Evolutionary conservation across 53 echinoderm and acorn worm genomes (phyloP).

Genomic region (Temnopleurus reevesii): DNA sequence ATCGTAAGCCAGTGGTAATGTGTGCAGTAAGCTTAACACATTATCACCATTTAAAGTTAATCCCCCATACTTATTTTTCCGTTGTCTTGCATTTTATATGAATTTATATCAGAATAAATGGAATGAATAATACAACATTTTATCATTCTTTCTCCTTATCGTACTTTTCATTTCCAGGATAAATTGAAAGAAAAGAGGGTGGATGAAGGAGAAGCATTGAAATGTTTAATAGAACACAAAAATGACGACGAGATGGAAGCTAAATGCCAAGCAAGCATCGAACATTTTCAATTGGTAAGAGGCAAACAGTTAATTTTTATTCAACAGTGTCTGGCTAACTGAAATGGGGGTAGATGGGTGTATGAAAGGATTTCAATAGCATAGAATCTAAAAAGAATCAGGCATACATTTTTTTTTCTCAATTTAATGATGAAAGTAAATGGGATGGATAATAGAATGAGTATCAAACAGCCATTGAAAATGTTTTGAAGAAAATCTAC

Average conservation of each 20-base stretch:
- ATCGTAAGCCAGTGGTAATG: too few relatives aligned
- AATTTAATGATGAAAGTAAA: too few relatives aligned
- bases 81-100: too few relatives aligned
- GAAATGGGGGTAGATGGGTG: constrained; percentile 34
- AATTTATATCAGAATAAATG: too few relatives aligned
- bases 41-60: too few relatives aligned
- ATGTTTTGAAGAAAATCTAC: too few relatives aligned
- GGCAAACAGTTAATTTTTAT: neutral
- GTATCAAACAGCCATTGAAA: too few relatives aligned
- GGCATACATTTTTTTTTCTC: too few relatives aligned
- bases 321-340: neutral
- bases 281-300: constrained; percentile 97
- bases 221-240: constrained; percentile 88
- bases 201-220: constrained; percentile 85
- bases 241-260: constrained; percentile 86
- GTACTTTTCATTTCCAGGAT: constrained; percentile 50
- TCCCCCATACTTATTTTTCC: too few relatives aligned
- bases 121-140: too few relatives aligned
- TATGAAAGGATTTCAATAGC: constrained; percentile 68
- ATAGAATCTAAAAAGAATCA: too few relatives aligned
- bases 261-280: constrained; percentile 89
- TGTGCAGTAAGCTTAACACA: too few relatives aligned
- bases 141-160: neutral
- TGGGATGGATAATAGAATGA: neutral
- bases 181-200: constrained; percentile 69